phyloP scores from a whole-genome alignment of 2,888 invertebrate genomes.

The Hedya salicella region DNA sequence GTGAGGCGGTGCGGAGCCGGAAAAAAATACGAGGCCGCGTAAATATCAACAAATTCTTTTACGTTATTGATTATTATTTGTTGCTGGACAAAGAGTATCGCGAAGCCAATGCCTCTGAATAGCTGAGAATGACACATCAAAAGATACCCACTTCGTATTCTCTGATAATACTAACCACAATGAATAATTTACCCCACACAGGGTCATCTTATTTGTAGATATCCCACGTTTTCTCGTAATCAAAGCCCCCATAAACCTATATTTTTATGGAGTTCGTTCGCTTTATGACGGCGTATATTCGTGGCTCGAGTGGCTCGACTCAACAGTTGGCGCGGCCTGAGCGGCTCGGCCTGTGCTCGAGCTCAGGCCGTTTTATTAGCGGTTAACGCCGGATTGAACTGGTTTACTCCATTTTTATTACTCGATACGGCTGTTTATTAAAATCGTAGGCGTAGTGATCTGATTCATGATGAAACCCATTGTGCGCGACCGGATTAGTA shows the following conservation, averaged over 20 bases:
- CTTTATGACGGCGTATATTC: slow-evolving; percentile 55
- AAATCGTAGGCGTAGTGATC: slow-evolving; percentile 24
- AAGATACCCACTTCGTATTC: slow-evolving; percentile 6
- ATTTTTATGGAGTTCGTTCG: slow-evolving; percentile 56
- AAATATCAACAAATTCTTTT: too few species aligned
- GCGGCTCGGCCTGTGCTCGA: slow-evolving; percentile 28
- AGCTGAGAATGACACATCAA: not conserved
- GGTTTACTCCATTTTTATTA: slow-evolving; percentile 46
- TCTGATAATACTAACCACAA: slow-evolving; percentile 9
- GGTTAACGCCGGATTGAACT: slow-evolving; percentile 45
- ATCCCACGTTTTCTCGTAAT: slow-evolving; percentile 50
- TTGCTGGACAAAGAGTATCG: not conserved
- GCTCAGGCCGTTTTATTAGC: slow-evolving; percentile 29
- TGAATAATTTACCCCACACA: slow-evolving; percentile 33
- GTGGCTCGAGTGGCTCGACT: slow-evolving; percentile 48
- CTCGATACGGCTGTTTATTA: slow-evolving; percentile 42
- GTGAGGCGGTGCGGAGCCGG: too few species aligned
- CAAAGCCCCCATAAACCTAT: slow-evolving; percentile 58
- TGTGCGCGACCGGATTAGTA: not conserved
- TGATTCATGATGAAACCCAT: slow-evolving; percentile 22
- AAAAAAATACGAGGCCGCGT: too few species aligned
- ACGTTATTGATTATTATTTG: not conserved
- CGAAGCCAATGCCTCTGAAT: not conserved
- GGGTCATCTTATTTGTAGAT: slow-evolving; percentile 38
- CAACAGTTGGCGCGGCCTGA: slow-evolving; percentile 53